Evolutionary conservation across 2,888 invertebrate species (phyloP).

Genomic region (Machimus atricapillus): DNA sequence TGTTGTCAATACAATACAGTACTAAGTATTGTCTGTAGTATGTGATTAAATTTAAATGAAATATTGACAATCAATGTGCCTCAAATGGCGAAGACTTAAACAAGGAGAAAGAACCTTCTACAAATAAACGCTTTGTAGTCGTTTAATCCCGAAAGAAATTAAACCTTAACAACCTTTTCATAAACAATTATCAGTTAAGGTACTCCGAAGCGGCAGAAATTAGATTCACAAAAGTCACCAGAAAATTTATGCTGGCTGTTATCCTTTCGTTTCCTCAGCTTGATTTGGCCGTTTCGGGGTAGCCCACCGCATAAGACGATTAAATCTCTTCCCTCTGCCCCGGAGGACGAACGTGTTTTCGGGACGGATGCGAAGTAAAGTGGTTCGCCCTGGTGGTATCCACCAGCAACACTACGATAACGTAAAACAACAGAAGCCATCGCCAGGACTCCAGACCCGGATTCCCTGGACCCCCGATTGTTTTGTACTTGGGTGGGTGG

Average conservation of each 20-base stretch:
- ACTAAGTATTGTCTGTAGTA: background rate
- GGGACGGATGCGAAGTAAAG: background rate
- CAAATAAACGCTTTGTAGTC: background rate
- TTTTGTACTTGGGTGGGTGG: background rate
- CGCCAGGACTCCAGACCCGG: background rate
- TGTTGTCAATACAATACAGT: too few species aligned
- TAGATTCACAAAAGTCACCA: background rate
- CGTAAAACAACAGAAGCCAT: background rate
- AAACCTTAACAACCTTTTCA: constrained; percentile 10
- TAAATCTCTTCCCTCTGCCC: background rate
- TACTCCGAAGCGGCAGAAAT: background rate
- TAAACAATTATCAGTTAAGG: constrained; percentile 22
- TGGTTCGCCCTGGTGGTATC: background rate
- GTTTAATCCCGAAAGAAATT: constrained; percentile 5
- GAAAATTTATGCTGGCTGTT: constrained; percentile 16
- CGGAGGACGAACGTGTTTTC: background rate
- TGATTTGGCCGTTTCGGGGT: background rate
- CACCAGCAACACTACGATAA: background rate
- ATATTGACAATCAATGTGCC: background rate
- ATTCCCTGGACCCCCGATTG: background rate
- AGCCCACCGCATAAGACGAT: background rate
- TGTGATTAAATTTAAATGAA: too few species aligned
- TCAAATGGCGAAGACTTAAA: background rate
- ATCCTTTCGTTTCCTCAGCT: background rate
- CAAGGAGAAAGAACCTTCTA: background rate